A percentile compares a stretch with the other conserved stretches of the same genome.
These are phyloP conservation scores for Oscheius sp. DNA, from an alignment of 2,888 invertebrate genomes.

Conservation along the genomic window DNA sequence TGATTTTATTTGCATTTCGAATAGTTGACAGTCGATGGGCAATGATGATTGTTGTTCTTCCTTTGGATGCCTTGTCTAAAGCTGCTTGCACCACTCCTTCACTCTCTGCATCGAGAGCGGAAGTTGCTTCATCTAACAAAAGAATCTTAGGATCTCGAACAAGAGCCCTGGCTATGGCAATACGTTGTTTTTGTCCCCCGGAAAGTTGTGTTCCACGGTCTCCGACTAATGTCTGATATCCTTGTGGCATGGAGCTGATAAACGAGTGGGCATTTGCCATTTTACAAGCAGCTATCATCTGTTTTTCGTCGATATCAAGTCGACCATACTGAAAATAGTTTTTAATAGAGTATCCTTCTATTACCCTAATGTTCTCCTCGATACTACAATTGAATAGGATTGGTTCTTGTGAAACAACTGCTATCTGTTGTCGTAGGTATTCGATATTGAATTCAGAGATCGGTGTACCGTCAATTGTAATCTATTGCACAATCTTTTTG, in stretches of 20 bases:
- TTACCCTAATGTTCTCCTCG: slow-evolving; percentile 74
- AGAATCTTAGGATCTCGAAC: slow-evolving; percentile 61
- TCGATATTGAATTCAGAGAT: slow-evolving; percentile 72
- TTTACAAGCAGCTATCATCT: slow-evolving; percentile 54
- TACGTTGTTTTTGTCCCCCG: slow-evolving; percentile 63
- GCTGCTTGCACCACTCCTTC: slow-evolving; percentile 72
- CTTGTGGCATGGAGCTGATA: slow-evolving; percentile 70
- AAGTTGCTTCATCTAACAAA: slow-evolving; percentile 62
- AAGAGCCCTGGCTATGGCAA: slow-evolving; percentile 64
- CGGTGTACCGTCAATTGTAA: slow-evolving; percentile 72
- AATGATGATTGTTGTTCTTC: slow-evolving; percentile 73
- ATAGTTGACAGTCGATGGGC: slow-evolving; percentile 74
- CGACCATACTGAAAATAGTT: slow-evolving; percentile 73
- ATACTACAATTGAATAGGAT: slow-evolving; percentile 76
- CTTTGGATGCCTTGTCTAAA: slow-evolving; percentile 73
- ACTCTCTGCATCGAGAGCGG: slow-evolving; percentile 57
- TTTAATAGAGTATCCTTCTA: slow-evolving; percentile 73
- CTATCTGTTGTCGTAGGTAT: slow-evolving; percentile 72
- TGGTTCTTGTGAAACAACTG: slow-evolving; percentile 72
- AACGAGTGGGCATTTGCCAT: slow-evolving; percentile 72
- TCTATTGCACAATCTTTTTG: slow-evolving; percentile 41
- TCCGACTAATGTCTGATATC: slow-evolving; percentile 58
- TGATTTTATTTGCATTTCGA: slow-evolving; percentile 73
- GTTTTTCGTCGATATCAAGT: slow-evolving; percentile 54
- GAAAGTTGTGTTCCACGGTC: slow-evolving; percentile 61